These are phyloP conservation scores for Okamejei kenojei DNA, from an alignment of 2,797 vertebrate species.

Conservation along the genomic window DNA sequence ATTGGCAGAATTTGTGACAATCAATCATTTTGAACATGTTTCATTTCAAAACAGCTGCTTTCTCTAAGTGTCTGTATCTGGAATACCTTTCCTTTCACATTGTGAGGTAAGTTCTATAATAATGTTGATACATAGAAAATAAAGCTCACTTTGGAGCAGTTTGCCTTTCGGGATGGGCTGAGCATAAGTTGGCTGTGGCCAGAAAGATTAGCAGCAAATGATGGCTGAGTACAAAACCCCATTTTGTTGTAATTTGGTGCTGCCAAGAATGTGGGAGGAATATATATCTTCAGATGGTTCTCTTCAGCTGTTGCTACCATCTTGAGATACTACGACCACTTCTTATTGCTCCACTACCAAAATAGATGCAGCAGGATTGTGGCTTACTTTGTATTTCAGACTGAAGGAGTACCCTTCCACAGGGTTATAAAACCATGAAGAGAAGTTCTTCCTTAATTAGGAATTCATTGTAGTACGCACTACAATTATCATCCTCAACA, in stretches of 20 bases:
- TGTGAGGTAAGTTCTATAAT: neutral
- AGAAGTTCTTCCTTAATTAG: neutral
- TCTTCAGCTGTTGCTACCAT: neutral
- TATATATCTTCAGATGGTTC: neutral
- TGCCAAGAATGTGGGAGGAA: neutral
- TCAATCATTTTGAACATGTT: too few species aligned
- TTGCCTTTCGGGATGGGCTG: neutral
- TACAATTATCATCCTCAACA: neutral
- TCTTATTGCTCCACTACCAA: neutral
- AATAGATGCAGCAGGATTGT: neutral
- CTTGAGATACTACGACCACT: neutral
- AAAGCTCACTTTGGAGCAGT: neutral
- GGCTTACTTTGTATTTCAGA: neutral
- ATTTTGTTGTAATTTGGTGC: neutral
- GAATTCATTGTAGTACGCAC: neutral
- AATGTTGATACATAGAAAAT: neutral
- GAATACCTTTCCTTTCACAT: neutral
- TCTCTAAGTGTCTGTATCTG: neutral
- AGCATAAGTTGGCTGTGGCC: neutral
- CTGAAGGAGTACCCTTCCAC: neutral
- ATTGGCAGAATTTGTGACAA: neutral
- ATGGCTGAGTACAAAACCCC: neutral
- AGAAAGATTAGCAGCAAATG: neutral
- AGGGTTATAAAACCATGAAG: neutral
- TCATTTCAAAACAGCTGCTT: neutral